A percentile compares a stretch with the other conserved stretches of the same genome.
phyloP scores from a whole-genome alignment of 2,888 invertebrate species.

The Stratiomys singularior region DNA sequence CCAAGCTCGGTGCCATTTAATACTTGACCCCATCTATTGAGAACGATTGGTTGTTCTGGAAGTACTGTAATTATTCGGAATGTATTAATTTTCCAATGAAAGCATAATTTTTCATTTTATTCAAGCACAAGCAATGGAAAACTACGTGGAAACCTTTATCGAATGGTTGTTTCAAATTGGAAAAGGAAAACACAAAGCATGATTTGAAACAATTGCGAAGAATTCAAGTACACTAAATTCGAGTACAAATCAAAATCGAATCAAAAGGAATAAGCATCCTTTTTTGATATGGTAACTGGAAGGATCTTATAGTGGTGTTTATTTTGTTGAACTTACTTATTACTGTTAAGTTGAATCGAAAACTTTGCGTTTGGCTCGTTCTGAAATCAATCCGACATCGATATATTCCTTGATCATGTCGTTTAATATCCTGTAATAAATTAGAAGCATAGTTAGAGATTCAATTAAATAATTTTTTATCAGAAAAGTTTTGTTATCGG shows the following conservation, averaged over 20 bases:
- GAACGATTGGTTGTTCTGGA: conserved; percentile 85
- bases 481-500: too few relatives aligned
- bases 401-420: conserved; percentile 89
- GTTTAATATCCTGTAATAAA: conserved; percentile 76
- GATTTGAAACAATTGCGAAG: background rate
- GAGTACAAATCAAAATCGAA: too few relatives aligned
- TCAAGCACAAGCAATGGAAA: too few relatives aligned
- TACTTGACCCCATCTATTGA: conserved; percentile 82
- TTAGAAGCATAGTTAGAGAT: too few relatives aligned
- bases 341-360: conserved; percentile 89
- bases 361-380: conserved; percentile 88
- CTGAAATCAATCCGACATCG: conserved; percentile 90
- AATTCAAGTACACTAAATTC: background rate
- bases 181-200: background rate
- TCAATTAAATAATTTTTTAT: too few relatives aligned
- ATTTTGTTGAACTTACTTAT: conserved; percentile 75
- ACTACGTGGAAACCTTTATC: too few relatives aligned
- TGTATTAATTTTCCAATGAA: too few relatives aligned
- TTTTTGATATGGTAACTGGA: too few relatives aligned
- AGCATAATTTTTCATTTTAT: too few relatives aligned
- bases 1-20: conserved; percentile 79
- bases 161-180: too few relatives aligned
- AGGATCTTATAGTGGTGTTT: too few relatives aligned
- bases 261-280: too few relatives aligned
- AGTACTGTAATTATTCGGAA: conserved; percentile 81